Percentiles rank a stretch among this genome's conserved stretches.
Conservation (phyloP, 2,113 vertebrate genomes). For the Todiramphus chloris region DNA sequence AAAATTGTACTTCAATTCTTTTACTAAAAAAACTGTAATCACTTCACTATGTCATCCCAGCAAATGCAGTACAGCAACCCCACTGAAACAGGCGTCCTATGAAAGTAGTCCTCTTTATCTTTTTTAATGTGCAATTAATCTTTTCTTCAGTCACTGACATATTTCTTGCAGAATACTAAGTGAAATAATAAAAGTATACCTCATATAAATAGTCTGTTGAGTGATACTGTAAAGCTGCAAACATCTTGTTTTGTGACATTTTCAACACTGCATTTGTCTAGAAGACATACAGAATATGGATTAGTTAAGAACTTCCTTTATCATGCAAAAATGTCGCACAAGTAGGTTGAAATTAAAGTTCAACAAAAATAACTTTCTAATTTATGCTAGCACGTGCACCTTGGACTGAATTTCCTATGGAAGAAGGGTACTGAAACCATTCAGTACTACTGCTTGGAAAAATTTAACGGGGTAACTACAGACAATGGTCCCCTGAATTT, state of each 20-base stretch:
- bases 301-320: neutral
- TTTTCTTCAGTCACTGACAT: neutral
- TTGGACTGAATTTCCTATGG: neutral
- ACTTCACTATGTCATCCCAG: neutral
- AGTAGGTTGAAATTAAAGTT: neutral
- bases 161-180: neutral
- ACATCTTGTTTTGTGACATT: constrained; percentile 62
- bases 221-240: constrained; percentile 73
- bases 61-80: neutral
- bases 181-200: constrained; percentile 65
- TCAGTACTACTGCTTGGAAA: neutral
- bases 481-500: neutral
- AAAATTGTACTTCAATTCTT: neutral
- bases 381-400: neutral
- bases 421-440: neutral
- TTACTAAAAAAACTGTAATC: neutral
- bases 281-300: constrained; percentile 24
- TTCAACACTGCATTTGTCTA: constrained; percentile 17
- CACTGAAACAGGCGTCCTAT: constrained; percentile 24
- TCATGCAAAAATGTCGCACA: neutral
- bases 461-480: neutral
- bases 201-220: constrained; percentile 79
- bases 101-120: neutral
- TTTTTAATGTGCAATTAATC: neutral
- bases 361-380: neutral